Base-by-base conservation (phyloP, 2,888 invertebrate genomes). In the Chaitophorus viminalis region DNA sequence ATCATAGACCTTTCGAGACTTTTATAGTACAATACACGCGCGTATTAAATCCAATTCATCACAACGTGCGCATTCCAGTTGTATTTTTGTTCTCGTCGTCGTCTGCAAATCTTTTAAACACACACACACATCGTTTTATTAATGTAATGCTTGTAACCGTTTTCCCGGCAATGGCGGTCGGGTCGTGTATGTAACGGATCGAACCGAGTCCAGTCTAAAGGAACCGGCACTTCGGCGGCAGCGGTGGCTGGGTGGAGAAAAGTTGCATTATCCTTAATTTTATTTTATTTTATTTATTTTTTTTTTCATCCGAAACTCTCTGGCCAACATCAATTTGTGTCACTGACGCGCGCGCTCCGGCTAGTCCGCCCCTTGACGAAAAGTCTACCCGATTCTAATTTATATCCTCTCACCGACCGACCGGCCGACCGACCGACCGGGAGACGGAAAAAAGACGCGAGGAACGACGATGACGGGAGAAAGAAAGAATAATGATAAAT, bases 261-360 rank as follows among this genome's bases (percentile, higher is more conserved):
- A 60, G 74, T 83, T 75, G 74, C 83, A 74, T 74, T 83, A 54
- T 83, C 33, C 74, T 83, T 75, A 83, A 75, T 75, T 83, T 75
- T 60, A 54, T 54, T n/a, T n/a, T n/a, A n/a, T n/a, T n/a, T n/a
- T n/a, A n/a, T n/a, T n/a, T n/a, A n/a, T 82, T 9, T 29, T n/a
- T 54, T 72, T 9, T 68, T 4, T 21, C 9, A 5, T 39, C 3
- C 31, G n/a, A 1, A 60, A 60, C 3, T 36, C 74, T 83, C 83
- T 60, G 83, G 83, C 74, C 83, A 83, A 83, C 83, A 83, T 83
- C 83, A 83, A 83, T 83, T 83, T 74, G 75, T 75, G 83, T 83
- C 83, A 75, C 74, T 74, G 60, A 33, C 74, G 60, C 79, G 8
- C 36, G 65, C 79, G 65, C 29, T 17, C 65, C 60, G 60, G 5